phyloP scores from a whole-genome alignment of 2,113 vertebrate species.

The Callaeas wilsoni region DNA sequence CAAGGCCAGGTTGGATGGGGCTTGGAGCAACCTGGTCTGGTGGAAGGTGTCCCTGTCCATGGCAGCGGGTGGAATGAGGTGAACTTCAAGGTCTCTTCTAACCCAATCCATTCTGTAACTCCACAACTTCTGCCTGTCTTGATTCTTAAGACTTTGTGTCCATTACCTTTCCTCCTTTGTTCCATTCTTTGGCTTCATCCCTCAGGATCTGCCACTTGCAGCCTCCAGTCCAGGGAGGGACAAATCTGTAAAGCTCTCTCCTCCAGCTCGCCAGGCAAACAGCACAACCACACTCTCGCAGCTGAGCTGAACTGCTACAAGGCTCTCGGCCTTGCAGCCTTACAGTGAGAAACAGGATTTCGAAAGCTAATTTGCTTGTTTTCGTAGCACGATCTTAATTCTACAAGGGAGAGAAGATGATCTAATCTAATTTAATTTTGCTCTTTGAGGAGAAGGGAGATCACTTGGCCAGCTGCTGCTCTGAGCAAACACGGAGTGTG shows the following conservation, averaged over 20 bases:
- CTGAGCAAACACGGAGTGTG: conserved; percentile 44
- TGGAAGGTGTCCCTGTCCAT: neutral
- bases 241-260: neutral
- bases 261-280: neutral
- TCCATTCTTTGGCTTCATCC: neutral
- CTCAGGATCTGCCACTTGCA: neutral
- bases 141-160: neutral
- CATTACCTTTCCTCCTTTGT: neutral
- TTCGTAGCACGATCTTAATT: conserved; percentile 58
- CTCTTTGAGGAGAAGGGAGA: conserved; percentile 60
- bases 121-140: fast-evolving
- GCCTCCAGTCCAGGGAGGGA: neutral
- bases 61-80: neutral
- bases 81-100: neutral
- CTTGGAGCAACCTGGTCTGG: neutral
- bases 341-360: conserved; percentile 24
- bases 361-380: conserved; percentile 63
- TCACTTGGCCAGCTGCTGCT: conserved; percentile 67
- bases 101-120: fast-evolving
- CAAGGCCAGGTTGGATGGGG: fast-evolving
- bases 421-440: conserved; percentile 76
- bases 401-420: conserved; percentile 46
- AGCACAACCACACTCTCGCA: neutral
- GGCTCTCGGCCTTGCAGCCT: neutral
- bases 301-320: neutral